Evolutionary conservation across 2,797 vertebrate species (phyloP), one percentile per base, ranked within the genome.

Genomic region (Ambastaia sidthimunki): DNA sequence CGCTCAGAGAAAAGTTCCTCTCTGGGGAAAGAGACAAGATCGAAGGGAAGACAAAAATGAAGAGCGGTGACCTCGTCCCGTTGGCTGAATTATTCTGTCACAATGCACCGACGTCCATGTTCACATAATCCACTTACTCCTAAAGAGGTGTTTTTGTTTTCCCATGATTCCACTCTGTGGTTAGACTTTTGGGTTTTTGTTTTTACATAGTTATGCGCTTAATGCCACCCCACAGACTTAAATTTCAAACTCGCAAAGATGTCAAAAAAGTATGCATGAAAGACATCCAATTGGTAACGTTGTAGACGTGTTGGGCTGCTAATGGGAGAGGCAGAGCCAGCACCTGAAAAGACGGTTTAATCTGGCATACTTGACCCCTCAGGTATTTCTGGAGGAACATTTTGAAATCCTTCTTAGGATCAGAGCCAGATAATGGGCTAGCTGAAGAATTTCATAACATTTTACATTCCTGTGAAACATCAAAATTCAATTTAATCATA

Each of bases 231-330:
- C 11, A 9, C 54, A 25, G 82, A 74, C 72, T 86, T 60, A n/a
- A 28, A 74, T 82, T 86, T 80, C 85, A 84, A 48, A 66, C 76
- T 76, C 71, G 23, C 76, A 31, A 41, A 83, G 57, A 69, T 80
- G 82, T 80, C 80, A 86, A 60, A 44, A 50, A 84, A 80, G 66
- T 78, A 84, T 84, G 83, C 80, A 69, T 62, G 44, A 28, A 74
- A 66, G 50, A 25, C 68, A 71, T 55, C 25, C 67, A 80, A 62
- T 62, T 70, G 77, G 75, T 73, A 69, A 84, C 71, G 50, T 66
- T 81, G 71, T 63, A 59, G 67, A 79, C 62, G 54, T 73, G 76
- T 76, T 50, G 59, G 65, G 15, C 66, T 76, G 41, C 63, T 76
- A 37, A 72, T 67, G 73, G 23, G 82, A 72, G 73, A 72, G 34